phyloP scores from a whole-genome alignment of 2,113 vertebrate species.

The Antennarius striatus region DNA sequence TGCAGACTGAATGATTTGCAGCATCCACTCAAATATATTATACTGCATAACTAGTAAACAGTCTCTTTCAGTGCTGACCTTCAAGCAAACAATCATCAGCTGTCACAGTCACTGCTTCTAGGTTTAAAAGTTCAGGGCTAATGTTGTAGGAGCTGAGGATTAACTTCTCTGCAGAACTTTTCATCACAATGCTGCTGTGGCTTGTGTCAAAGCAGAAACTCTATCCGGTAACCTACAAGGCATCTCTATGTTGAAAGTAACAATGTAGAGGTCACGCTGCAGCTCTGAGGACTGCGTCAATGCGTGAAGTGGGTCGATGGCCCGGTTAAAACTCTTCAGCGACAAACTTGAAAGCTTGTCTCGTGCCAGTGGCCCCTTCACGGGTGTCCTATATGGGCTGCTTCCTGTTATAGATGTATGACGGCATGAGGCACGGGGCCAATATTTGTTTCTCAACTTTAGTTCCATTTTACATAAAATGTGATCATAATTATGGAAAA shows the following conservation, averaged over 20 bases:
- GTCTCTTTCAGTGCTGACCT: conserved; percentile 35
- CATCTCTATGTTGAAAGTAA: neutral
- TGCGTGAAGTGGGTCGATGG: conserved; percentile 23
- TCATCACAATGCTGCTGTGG: neutral
- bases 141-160: conserved; percentile 21
- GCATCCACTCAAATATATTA: conserved; percentile 10
- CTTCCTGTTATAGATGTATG: neutral
- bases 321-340: neutral
- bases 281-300: neutral
- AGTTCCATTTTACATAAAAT: no score
- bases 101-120: neutral
- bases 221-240: conserved; percentile 36
- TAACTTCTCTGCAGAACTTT: conserved; percentile 4
- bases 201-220: conserved; percentile 12
- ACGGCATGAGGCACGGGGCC: neutral
- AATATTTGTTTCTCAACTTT: no score
- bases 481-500: no score
- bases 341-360: conserved; percentile 2
- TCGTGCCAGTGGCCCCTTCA: neutral
- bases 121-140: conserved; percentile 23
- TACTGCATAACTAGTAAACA: conserved; percentile 4
- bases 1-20: no score
- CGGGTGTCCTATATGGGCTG: neutral
- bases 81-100: conserved; percentile 31
- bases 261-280: neutral